Percentiles rank a stretch among this genome's conserved stretches.
phyloP scores from a whole-genome alignment of 2,113 vertebrate species.

The Oenanthe oenanthe region DNA sequence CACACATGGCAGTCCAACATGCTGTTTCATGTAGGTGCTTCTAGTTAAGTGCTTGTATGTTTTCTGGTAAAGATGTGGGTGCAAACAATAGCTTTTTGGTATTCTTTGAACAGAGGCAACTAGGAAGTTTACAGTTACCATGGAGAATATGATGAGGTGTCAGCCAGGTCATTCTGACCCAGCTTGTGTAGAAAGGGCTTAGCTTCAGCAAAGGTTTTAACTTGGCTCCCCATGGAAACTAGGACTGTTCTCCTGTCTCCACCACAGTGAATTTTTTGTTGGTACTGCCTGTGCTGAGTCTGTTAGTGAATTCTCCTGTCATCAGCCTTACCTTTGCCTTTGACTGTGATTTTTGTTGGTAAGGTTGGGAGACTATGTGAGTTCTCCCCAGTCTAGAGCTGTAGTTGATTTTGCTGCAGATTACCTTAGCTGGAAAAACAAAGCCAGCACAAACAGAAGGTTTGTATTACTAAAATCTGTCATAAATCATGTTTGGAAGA shows the following conservation, averaged over 20 bases:
- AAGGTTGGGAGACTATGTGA: background rate
- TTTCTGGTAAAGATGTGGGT: background rate
- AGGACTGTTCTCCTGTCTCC: background rate
- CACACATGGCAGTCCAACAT: background rate
- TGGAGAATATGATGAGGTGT: background rate
- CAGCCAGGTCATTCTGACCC: background rate
- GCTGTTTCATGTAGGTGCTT: background rate
- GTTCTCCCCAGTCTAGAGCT: background rate
- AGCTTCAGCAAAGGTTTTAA: background rate
- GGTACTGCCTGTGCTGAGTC: constrained; percentile 5
- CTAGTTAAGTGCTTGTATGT: background rate
- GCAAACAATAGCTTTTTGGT: background rate
- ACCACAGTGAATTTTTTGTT: background rate
- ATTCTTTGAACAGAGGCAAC: background rate
- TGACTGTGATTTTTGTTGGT: background rate
- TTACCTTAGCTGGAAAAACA: background rate
- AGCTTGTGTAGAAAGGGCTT: background rate
- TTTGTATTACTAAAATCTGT: background rate
- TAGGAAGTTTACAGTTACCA: background rate
- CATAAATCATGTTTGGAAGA: background rate
- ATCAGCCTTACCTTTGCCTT: background rate
- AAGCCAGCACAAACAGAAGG: background rate
- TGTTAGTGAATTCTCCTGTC: background rate
- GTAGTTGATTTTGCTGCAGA: background rate
- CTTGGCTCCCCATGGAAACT: background rate